phyloP scores from a whole-genome alignment of 2,888 invertebrate species.

The Gnatocerus cornutus region DNA sequence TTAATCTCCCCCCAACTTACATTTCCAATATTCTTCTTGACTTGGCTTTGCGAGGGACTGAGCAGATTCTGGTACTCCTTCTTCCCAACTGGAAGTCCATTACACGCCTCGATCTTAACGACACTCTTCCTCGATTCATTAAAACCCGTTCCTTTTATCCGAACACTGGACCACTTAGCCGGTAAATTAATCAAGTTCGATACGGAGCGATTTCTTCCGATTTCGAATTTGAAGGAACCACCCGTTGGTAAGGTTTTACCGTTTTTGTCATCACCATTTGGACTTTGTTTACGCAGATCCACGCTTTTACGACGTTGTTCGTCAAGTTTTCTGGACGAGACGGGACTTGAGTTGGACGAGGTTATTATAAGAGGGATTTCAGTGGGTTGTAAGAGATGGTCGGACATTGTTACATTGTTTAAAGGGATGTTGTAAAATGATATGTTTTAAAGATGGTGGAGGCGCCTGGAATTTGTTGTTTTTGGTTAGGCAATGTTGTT shows the following conservation, averaged over 20 bases:
- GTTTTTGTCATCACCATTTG: conserved; percentile 52
- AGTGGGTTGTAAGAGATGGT: conserved; percentile 53
- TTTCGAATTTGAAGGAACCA: conserved; percentile 68
- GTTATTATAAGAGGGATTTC: conserved; percentile 68
- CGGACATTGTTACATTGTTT: conserved; percentile 37
- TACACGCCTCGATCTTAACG: conserved; percentile 79
- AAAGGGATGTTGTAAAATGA: not conserved
- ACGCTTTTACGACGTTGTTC: conserved; percentile 44
- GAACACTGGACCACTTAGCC: conserved; percentile 78
- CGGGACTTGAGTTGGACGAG: conserved; percentile 53
- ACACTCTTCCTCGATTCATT: conserved; percentile 78
- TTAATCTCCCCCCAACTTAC: conserved; percentile 64
- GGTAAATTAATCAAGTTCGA: conserved; percentile 67
- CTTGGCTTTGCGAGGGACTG: conserved; percentile 63
- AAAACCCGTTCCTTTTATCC: conserved; percentile 77
- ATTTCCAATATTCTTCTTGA: conserved; percentile 68
- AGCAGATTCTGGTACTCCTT: conserved; percentile 64
- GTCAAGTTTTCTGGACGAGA: conserved; percentile 52
- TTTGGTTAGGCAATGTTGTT: no score
- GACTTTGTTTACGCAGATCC: conserved; percentile 23
- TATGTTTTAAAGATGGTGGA: conserved; percentile 15
- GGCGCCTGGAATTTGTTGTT: not conserved
- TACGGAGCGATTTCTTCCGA: conserved; percentile 66
- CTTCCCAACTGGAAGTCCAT: conserved; percentile 70
- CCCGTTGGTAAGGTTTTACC: conserved; percentile 49